Evolutionary conservation across 1,140 invertebrate genomes (phyloP).

Genomic region (Apis laboriosa): DNA sequence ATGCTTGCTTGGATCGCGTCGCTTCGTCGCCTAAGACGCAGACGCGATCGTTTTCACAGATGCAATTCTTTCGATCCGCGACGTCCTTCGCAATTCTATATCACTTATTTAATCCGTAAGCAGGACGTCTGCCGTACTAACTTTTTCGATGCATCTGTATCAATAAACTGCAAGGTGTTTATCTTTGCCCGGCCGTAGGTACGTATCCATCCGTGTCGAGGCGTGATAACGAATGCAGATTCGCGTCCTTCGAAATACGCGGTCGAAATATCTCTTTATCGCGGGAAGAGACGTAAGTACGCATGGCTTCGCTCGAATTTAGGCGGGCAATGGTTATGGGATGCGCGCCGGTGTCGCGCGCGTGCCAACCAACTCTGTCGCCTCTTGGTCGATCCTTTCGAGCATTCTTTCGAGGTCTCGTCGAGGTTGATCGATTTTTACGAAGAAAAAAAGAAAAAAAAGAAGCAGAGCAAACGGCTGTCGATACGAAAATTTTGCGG

Average conservation of each 20-base stretch:
- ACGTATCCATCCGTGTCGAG: slow-evolving; percentile 32
- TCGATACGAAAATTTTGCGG: neutral
- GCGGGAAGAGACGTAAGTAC: neutral
- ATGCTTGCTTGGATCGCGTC: neutral
- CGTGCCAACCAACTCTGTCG: neutral
- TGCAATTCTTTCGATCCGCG: neutral
- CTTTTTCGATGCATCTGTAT: slow-evolving; percentile 59
- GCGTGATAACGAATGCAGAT: slow-evolving; percentile 51
- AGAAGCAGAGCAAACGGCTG: too few relatives aligned
- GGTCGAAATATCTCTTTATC: neutral
- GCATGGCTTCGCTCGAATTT: slow-evolving; percentile 4
- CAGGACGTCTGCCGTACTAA: slow-evolving; percentile 31
- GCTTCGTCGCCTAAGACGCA: neutral
- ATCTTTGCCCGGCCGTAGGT: neutral
- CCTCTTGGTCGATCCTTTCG: slow-evolving; percentile 15
- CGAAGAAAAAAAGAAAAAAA: too few relatives aligned
- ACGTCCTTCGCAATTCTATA: neutral
- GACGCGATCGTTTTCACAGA: slow-evolving; percentile 26
- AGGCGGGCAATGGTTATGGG: slow-evolving; percentile 9
- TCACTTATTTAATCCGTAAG: slow-evolving; percentile 24
- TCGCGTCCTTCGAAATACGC: slow-evolving; percentile 36
- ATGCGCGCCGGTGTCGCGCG: neutral
- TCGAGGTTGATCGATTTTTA: neutral
- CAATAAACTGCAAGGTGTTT: slow-evolving; percentile 62
- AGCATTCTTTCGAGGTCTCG: neutral